Base-by-base conservation (phyloP, 1,140 invertebrate species). In the Eupeodes corollae region DNA sequence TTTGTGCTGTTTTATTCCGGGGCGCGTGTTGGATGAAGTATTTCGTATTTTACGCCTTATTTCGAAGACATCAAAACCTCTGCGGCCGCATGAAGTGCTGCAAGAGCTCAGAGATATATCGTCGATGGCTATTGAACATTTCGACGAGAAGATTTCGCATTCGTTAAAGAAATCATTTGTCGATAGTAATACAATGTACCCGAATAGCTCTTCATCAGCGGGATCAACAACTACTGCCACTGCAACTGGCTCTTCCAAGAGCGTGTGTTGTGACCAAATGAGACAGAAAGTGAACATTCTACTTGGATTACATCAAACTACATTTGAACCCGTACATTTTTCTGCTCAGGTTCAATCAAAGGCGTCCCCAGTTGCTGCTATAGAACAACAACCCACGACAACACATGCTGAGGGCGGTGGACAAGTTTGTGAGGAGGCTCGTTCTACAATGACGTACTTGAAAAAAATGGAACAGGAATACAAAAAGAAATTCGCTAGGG, bases 71-170 rank as follows among this genome's bases (percentile, higher is more conserved):
- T 75, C 76, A 46, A 79, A 76, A 8, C 80, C 82, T 3, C 82
- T 88, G 1, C 72, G 85, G 14, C 79, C 87, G 0, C 86, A 91
- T 60, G 89, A 92, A 66, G 79, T 92, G 2, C 70, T 94, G 0
- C 87, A 91, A 64, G 91, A 93, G 63, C 59, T 94, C 2, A 70
- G 90, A 2, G 91, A 95, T 59, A 89, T 94, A 45, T 92, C 88
- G 12, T 92, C 89, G 21, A 95, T 95, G 91, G 91, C 91, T 1
- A 95, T 94, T 75, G 91, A 96, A 61, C 88, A 95, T 69, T 96
- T 96, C 71, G 91, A 94, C 63, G 91, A 95, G 54, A 84, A 90
- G 60, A 89, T 95, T 34, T 67, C 58, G 0, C 42, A 42, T 32
- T 37, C 41, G 35, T 19, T 58, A 6, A 54, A 52, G 43, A 54